Percentiles rank a stretch among this genome's conserved stretches.
Evolutionary conservation across 1,140 invertebrate genomes (phyloP).

Genomic region (Medauroidea extradentata): DNA sequence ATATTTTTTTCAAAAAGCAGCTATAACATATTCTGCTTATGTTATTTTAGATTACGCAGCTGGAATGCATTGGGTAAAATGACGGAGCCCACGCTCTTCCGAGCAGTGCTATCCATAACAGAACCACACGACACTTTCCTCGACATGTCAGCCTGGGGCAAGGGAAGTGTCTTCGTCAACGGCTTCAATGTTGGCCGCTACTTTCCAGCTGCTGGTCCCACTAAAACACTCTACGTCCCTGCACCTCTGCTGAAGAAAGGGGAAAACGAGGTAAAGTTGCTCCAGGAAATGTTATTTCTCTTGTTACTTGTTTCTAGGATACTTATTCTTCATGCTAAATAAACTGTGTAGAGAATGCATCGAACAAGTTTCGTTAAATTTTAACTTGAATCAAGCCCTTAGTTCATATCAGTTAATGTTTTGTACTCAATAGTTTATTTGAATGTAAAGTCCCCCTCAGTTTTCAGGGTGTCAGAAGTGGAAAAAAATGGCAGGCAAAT

Average conservation of each 20-base stretch:
- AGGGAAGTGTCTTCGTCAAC: slow-evolving; percentile 59
- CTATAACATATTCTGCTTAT: neutral
- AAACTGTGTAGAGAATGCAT: neutral
- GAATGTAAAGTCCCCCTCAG: too few relatives aligned
- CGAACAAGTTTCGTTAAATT: neutral
- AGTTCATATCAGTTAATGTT: neutral
- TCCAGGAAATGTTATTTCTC: neutral
- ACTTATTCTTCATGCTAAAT: neutral
- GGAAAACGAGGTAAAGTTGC: slow-evolving; percentile 43
- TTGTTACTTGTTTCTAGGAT: neutral
- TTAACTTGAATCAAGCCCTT: too few relatives aligned
- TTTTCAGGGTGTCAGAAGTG: too few relatives aligned
- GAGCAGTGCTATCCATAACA: slow-evolving; percentile 28
- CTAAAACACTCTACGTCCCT: slow-evolving; percentile 54
- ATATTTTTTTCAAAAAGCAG: too few relatives aligned
- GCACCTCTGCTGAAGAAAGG: slow-evolving; percentile 43
- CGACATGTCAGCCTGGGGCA: slow-evolving; percentile 45
- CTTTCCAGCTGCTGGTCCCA: slow-evolving; percentile 48
- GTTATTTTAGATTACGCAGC: slow-evolving; percentile 16
- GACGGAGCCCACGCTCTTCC: slow-evolving; percentile 30
- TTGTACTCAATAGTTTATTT: too few relatives aligned
- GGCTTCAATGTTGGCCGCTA: slow-evolving; percentile 60
- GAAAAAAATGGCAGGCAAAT: too few relatives aligned
- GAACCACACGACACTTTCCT: slow-evolving; percentile 38
- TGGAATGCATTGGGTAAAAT: slow-evolving; percentile 10